Evolutionary conservation across 2,797 vertebrate species (phyloP), one percentile per base, ranked within the genome.

Genomic region (Enteromius viviparus): DNA sequence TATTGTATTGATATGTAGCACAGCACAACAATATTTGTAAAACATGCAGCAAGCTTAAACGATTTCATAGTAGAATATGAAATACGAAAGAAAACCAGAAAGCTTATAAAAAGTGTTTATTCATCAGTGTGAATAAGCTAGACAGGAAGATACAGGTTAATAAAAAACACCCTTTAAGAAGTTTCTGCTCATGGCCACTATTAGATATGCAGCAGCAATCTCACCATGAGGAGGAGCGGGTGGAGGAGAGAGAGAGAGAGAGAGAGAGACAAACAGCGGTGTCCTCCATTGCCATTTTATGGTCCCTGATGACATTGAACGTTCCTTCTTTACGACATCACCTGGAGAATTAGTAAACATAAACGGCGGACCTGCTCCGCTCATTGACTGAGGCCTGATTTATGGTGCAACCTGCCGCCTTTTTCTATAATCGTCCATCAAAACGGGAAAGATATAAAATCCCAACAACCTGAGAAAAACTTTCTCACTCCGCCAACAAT

Each of bases 391-490:
- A 80, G 62, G 71, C 12, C 84, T 87, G 86, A 88, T 86, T 79
- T 89, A 89, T 75, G 76, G 80, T 58, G 14, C 85, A 60, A 84
- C 88, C 85, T 81, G 86, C 58, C 37, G 77, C 80, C 40, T 45
- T 85, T 86, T 82, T 70, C 55, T 86, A 47, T 90, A 88, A 91
- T 88, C 87, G 78, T 88, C 88, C 87, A 88, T 90, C 87, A 89
- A 89, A 86, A 87, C 32, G 53, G 69, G 68, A 83, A 60, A 42
- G 69, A 81, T 76, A 78, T 86, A 87, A 90, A 91, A 88, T 68
- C 21, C 64, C 76, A 88, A 87, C 78, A 87, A 85, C 83, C 88
- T 83, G 81, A 81, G 86, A 84, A 82, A 83, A 90, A 89, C 78
- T 77, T 87, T 89, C 82, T 76, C 42, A 53, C 85, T 65, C 87